Base-by-base conservation (phyloP, 2,888 invertebrate genomes). In the Drosophila testacea region DNA sequence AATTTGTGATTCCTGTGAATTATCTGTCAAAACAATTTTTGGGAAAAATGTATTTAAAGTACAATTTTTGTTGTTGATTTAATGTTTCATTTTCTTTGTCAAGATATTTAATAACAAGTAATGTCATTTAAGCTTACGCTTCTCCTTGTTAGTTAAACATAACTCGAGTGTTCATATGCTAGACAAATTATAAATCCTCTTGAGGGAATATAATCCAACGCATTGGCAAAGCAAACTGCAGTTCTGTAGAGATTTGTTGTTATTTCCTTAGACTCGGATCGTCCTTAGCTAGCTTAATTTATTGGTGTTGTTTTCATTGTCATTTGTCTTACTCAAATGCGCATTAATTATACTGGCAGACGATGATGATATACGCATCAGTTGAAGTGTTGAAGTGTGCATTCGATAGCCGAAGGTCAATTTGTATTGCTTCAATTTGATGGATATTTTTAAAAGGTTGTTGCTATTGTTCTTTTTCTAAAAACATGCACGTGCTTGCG, bases 341-440 rank as follows among this genome's bases (percentile, higher is more conserved):
- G 74, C 54, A 69, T 69, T 80, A 74, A 86, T 77, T 80, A 73
- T 44, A 34, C 57, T 44, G 38, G 9, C 28, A 16, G 61, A 10
- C 34, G 28, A 38, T 32, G 13, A 48, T 56, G 62, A 71, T 69
- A 60, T 77, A 66, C 71, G 72, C 75, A 68, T 51, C 61, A 64
- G 52, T 44, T 44, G n/a, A 28, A 6, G 6, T 73, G 22, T 74
- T 52, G 46, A 51, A 61, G 38, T 66, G 73, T 22, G 32, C 55
- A 61, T 62, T 62, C 51, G 50, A 52, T 56, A 34, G 52, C 34
- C 39, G 52, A 81, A 79, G 73, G 79, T 70, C 73, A 68, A 50
- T 51, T 44, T 41, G 27, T 28, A 6, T 42, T 42, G 41, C 34
- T 41, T 30, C 47, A 36, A 6, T 42, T 52, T 7, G 38, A 5